Evolutionary conservation across 2,888 invertebrate species (phyloP).

Genomic region (Epistrophe eligans): DNA sequence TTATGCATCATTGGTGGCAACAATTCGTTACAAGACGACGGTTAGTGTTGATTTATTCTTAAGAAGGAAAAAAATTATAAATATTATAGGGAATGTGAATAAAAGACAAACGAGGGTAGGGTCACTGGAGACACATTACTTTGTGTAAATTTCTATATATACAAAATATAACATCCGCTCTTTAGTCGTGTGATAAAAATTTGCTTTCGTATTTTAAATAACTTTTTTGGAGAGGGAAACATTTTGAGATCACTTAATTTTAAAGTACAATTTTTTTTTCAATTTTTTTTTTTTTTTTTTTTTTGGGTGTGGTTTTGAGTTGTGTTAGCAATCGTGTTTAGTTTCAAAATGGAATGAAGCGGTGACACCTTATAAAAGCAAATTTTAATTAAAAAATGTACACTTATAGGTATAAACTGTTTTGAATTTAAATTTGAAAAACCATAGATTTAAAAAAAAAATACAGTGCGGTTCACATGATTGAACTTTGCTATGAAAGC

Average conservation of each 20-base stretch:
- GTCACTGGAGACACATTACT: conserved; percentile 24
- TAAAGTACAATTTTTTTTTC: background rate
- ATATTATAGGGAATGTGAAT: conserved; percentile 4
- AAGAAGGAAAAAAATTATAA: background rate
- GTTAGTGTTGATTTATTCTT: conserved; percentile 25
- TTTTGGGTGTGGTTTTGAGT: conserved; percentile 16
- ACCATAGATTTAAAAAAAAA: too few species aligned
- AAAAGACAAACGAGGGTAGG: conserved; percentile 26
- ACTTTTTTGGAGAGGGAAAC: background rate
- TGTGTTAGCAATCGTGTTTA: background rate
- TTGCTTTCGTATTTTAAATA: background rate
- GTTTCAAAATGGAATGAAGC: background rate
- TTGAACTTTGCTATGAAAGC: too few species aligned
- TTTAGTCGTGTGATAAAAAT: conserved; percentile 22
- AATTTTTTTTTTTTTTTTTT: background rate
- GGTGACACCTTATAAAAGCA: background rate
- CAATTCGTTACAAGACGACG: conserved; percentile 29
- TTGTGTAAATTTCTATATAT: conserved; percentile 1
- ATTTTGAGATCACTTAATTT: conserved; percentile 9
- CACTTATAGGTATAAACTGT: background rate
- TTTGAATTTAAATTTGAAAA: too few species aligned
- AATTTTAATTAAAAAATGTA: background rate
- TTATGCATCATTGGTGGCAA: conserved; percentile 42
- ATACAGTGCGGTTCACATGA: too few species aligned
- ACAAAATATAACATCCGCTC: conserved; percentile 7